Evolutionary conservation across 2,113 vertebrate species (phyloP), one percentile per base, ranked within the genome.

Genomic region (Thalassarche chlororhynchos): DNA sequence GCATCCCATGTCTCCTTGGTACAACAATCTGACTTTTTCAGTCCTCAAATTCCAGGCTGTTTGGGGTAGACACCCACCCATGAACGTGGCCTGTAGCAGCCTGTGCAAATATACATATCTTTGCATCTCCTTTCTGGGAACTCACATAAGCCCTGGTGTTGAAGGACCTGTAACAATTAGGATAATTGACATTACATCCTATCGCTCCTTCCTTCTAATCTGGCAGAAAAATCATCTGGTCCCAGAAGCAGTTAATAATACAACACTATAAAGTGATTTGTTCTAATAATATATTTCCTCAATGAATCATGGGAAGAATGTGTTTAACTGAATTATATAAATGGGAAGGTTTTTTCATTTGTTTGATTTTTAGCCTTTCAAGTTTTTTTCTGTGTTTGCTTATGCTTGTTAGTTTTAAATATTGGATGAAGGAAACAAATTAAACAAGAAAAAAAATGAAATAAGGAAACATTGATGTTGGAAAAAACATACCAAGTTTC

Each of bases 221-320:
- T 64, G 40, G 60, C 31, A 93, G 47, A 84, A 87, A 24, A 94
- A 78, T 64, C 51, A 66, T 84, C 64, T 74, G 16, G 55, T n/a
- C 84, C 47, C 93, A 96, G 38, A 82, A 95, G 80, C 47, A 84
- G 74, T 94, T 94, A 95, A 93, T 92, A 93, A 93, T 95, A 78
- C 29, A 95, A 75, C 44, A 72, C 28, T 75, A 91, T 72, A 82
- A 91, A 91, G 57, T 82, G 52, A 85, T 94, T 93, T 93, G 42
- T 82, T 55, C 82, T 90, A 83, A 87, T 81, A 96, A 81, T 84
- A 5, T 49, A 81, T 89, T 78, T 84, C 55, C 68, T 78, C 64
- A 78, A 20, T 71, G 72, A 42, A 95, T 86, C 60, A 86, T n/a
- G 54, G 68, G 76, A 96, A 94, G 44, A 79, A 75, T 21, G 26